A percentile compares a stretch with the other conserved stretches of the same genome.
Conservation (phyloP, 1,140 invertebrate genomes). For the Protaetia brevitarsis region DNA sequence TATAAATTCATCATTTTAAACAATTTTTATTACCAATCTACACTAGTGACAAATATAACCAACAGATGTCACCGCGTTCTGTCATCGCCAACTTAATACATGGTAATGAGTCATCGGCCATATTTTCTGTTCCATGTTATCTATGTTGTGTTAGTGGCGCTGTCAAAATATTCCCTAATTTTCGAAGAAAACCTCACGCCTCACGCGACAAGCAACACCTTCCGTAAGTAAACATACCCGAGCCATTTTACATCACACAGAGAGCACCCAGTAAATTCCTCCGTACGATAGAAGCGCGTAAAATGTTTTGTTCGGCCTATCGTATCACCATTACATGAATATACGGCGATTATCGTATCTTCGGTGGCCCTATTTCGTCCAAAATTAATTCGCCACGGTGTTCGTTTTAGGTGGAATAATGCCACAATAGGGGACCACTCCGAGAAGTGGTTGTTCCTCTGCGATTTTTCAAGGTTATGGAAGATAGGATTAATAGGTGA, state of each 20-base stretch:
- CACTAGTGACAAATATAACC: background rate
- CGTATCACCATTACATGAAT: too few relatives aligned
- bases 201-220: too few relatives aligned
- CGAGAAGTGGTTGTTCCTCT: background rate
- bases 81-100: background rate
- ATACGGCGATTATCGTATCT: too few relatives aligned
- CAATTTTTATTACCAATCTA: too few relatives aligned
- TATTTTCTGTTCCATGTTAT: constrained; percentile 7
- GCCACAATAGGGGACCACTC: constrained; percentile 9
- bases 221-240: background rate
- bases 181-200: background rate
- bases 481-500: constrained; percentile 12
- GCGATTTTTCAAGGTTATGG: background rate
- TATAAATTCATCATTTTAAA: too few relatives aligned
- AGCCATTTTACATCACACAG: background rate
- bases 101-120: background rate
- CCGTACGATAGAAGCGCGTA: too few relatives aligned
- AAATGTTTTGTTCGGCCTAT: too few relatives aligned
- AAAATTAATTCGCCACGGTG: too few relatives aligned
- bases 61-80: background rate
- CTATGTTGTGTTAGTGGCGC: background rate
- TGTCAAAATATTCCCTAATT: background rate
- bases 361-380: too few relatives aligned
- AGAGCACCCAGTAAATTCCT: too few relatives aligned
- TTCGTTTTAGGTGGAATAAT: constrained; percentile 1